Percentiles rank a stretch among this genome's conserved stretches.
Conservation (phyloP, 2,113 vertebrate genomes). For the Nymphicus hollandicus region DNA sequence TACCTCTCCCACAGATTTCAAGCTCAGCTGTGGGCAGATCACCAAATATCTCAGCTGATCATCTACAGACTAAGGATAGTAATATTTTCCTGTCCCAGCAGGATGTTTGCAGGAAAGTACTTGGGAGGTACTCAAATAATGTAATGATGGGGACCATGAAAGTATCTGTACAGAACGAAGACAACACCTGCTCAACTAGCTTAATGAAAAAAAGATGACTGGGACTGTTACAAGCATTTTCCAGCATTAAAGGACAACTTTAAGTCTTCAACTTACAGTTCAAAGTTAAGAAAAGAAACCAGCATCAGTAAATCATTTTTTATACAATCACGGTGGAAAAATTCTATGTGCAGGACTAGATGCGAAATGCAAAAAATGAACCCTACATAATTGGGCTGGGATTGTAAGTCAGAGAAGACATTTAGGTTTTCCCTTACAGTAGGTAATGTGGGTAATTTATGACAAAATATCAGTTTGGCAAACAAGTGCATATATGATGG, state of each 20-base stretch:
- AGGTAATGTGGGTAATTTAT: neutral
- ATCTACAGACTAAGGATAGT: slow-evolving; percentile 35
- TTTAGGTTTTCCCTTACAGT: neutral
- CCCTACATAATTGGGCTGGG: neutral
- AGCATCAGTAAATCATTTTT: neutral
- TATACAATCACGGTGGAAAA: neutral
- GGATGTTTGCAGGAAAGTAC: slow-evolving; percentile 33
- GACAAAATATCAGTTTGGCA: neutral
- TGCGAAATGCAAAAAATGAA: neutral
- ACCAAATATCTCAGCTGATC: slow-evolving; percentile 65
- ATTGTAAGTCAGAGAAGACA: neutral
- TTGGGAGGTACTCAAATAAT: neutral
- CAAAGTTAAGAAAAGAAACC: neutral
- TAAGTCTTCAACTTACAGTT: neutral
- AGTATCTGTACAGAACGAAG: slow-evolving; percentile 27
- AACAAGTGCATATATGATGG: neutral
- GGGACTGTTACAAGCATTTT: neutral
- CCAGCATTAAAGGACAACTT: neutral
- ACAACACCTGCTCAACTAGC: slow-evolving; percentile 13
- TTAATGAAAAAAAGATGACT: slow-evolving; percentile 42
- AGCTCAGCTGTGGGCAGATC: neutral
- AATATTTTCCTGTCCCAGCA: slow-evolving; percentile 36
- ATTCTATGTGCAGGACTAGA: neutral
- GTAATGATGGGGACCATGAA: neutral
- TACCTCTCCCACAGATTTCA: slow-evolving; percentile 37